Conservation (phyloP, 2,797 vertebrate species). For the Trichosurus vulpecula region DNA sequence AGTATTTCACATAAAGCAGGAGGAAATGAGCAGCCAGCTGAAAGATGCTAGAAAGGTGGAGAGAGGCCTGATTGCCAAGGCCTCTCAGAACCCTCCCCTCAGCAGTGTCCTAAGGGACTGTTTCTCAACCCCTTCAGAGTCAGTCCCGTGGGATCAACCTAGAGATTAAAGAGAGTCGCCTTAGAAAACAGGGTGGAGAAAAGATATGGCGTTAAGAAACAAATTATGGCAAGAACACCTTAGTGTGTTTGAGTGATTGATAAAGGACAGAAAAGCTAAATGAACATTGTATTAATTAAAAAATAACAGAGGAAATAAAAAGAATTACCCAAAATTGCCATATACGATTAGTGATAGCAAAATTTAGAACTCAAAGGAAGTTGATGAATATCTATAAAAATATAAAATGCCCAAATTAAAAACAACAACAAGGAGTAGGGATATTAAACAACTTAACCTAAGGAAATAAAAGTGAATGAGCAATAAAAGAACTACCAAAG, state of each 20-base stretch:
- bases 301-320: not conserved
- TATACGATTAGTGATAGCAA: not conserved
- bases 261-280: not conserved
- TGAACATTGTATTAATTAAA: too few relatives aligned
- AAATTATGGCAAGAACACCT: not conserved
- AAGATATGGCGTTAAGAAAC: not conserved
- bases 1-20: not conserved
- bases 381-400: not conserved
- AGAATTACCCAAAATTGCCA: not conserved
- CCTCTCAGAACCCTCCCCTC: not conserved
- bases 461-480: not conserved
- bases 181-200: not conserved
- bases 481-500: not conserved
- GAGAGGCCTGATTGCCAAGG: not conserved
- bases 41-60: not conserved
- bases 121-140: not conserved
- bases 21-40: not conserved
- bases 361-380: not conserved
- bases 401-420: not conserved
- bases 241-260: not conserved
- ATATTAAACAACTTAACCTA: not conserved
- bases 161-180: not conserved
- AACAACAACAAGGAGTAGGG: not conserved
- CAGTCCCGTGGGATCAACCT: not conserved
- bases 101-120: not conserved